Evolutionary conservation across 2,888 invertebrate genomes (phyloP).

Genomic region (Chironomus tentans): DNA sequence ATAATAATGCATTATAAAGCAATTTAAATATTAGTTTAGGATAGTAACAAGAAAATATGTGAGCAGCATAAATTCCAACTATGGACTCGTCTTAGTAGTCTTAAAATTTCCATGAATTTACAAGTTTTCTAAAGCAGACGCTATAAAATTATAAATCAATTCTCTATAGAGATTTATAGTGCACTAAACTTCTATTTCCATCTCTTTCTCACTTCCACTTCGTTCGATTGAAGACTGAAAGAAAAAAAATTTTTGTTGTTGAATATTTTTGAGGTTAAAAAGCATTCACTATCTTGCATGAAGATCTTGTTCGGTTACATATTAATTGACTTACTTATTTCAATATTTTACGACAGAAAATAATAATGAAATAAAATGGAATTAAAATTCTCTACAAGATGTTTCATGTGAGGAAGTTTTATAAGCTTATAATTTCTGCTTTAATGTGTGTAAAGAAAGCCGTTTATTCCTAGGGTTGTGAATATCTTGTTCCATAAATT

Average conservation of each 20-base stretch:
- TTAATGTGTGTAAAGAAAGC: neutral
- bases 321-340: neutral
- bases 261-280: neutral
- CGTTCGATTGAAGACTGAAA: neutral
- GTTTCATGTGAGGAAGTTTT: neutral
- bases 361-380: too few relatives aligned
- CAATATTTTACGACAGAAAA: too few relatives aligned
- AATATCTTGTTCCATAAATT: neutral
- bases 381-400: too few relatives aligned
- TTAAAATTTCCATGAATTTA: neutral
- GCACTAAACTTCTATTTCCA: neutral
- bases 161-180: constrained; percentile 1
- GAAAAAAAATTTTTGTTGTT: neutral
- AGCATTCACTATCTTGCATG: neutral
- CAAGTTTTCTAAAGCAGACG: neutral
- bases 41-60: neutral
- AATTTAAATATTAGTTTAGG: constrained; percentile 3
- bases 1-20: constrained; percentile 1
- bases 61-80: neutral
- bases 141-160: constrained; percentile 22
- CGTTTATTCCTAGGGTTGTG: neutral
- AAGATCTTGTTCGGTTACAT: neutral
- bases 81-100: neutral
- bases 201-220: neutral
- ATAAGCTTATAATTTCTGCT: neutral